phyloP scores from a whole-genome alignment of 2,113 vertebrate genomes.

The Gnathonemus echidnorhynchus region DNA sequence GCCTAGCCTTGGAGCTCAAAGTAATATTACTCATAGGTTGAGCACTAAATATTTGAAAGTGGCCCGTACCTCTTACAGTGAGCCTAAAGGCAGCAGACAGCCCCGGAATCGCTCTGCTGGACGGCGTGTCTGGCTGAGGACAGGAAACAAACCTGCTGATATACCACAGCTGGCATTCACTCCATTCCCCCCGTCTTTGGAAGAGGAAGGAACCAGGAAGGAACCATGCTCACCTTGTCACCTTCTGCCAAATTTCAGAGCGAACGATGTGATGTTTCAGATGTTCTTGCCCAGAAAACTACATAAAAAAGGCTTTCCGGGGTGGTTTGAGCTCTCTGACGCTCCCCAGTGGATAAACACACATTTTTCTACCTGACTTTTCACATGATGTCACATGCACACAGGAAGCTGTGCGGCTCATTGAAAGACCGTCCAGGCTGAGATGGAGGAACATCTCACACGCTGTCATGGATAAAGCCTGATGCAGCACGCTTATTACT shows the following conservation, averaged over 20 bases:
- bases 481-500: neutral
- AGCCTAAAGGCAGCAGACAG: slow-evolving; percentile 19
- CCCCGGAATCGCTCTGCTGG: slow-evolving; percentile 24
- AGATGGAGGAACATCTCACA: neutral
- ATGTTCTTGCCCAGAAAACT: neutral
- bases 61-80: slow-evolving; percentile 13
- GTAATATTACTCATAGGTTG: neutral
- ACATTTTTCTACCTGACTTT: neutral
- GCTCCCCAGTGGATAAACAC: neutral
- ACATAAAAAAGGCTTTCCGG: neutral
- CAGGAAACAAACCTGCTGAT: neutral
- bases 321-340: neutral
- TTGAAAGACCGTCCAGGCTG: neutral
- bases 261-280: neutral
- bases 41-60: slow-evolving; percentile 22
- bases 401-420: neutral
- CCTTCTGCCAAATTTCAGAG: neutral
- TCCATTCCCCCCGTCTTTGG: neutral
- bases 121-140: slow-evolving; percentile 2
- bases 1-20: neutral
- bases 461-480: neutral
- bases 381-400: neutral
- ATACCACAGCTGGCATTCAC: neutral
- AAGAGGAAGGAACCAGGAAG: neutral
- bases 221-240: neutral